Evolutionary conservation across 2,888 invertebrate species (phyloP).

Genomic region (Thera britannica): DNA sequence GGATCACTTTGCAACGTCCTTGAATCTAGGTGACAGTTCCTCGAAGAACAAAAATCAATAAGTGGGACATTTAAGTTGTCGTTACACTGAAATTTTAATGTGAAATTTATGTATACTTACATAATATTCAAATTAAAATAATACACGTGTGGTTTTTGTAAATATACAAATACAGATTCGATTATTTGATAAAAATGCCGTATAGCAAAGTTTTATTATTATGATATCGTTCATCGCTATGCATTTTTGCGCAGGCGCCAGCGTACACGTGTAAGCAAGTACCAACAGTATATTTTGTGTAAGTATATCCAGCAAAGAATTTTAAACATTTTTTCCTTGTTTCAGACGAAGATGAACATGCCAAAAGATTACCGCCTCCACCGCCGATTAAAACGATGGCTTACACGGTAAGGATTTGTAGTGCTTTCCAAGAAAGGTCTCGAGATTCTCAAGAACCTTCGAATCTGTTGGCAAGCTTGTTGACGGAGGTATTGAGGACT

Average conservation of each 20-base stretch:
- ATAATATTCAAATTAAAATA: too few species aligned
- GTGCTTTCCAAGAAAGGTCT: constrained; percentile 26
- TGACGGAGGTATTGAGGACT: constrained; percentile 18
- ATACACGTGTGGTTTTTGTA: too few species aligned
- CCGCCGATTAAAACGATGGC: constrained; percentile 91
- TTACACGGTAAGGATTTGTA: constrained; percentile 86
- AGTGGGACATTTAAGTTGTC: not conserved
- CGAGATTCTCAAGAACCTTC: constrained; percentile 26
- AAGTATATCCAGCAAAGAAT: not conserved
- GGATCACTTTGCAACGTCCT: not conserved
- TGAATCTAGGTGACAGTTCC: too few species aligned
- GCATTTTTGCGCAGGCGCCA: constrained; percentile 6
- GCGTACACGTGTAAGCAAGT: not conserved
- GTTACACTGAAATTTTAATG: not conserved
- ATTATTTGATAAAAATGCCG: not conserved
- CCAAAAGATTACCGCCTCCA: constrained; percentile 86
- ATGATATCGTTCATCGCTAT: not conserved
- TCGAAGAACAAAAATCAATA: not conserved
- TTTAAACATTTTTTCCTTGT: constrained; percentile 48
- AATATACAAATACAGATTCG: not conserved
- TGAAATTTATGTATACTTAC: too few species aligned
- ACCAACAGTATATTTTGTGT: not conserved
- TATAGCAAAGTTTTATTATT: constrained; percentile 5
- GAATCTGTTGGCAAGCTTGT: constrained; percentile 22
- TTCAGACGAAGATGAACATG: constrained; percentile 87